Evolutionary conservation across 2,888 invertebrate genomes (phyloP), one percentile per base, ranked within the genome.

Genomic region (Melieria omissa): DNA sequence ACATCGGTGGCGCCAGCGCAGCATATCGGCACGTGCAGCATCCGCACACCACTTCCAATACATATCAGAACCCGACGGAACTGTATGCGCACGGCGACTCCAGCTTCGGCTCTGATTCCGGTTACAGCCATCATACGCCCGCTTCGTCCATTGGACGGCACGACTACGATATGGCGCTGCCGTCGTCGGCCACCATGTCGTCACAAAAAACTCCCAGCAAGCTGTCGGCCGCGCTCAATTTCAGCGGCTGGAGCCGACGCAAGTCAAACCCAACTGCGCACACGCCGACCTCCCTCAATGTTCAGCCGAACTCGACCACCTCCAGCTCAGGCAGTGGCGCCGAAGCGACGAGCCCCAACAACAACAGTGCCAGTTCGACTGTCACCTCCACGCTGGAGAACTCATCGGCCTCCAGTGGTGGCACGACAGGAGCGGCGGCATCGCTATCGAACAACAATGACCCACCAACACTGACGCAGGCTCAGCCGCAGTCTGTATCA

Each of bases 81-180:
- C 90, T 91, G 55, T 91, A 91, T 68, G 91, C 91, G 75, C 91
- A 91, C 77, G 84, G 85, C 8, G 93, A 93, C 81, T 93, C 93
- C 5, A 93, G 93, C 5, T 92, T 94, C 78, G 94, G 94, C 46
- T 94, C 94, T 8, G 95, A 95, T 86, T 94, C 94, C 61, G 94
- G 95, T 9, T 95, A 95, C 86, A 95, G 94, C 85, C 94, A 95
- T 86, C 85, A 87, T 52, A 87, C 87, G 67, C 87, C 86, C 3
- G 82, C 85, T 47, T 86, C 86, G 4, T 84, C 85, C 4, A 83
- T 85, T 54, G 85, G 85, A 0, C 81, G 85, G 0, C 82, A 84
- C 72, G 84, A 84, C 14, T 84, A 84, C 70, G 85, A 85, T 54
- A 75, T 83, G 57, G 73, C 79, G 0, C 76, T 75, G 3, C 55